These are phyloP conservation scores for Cavia porcellus DNA, from an alignment of 2,113 vertebrate species.

Conservation along the genomic window DNA sequence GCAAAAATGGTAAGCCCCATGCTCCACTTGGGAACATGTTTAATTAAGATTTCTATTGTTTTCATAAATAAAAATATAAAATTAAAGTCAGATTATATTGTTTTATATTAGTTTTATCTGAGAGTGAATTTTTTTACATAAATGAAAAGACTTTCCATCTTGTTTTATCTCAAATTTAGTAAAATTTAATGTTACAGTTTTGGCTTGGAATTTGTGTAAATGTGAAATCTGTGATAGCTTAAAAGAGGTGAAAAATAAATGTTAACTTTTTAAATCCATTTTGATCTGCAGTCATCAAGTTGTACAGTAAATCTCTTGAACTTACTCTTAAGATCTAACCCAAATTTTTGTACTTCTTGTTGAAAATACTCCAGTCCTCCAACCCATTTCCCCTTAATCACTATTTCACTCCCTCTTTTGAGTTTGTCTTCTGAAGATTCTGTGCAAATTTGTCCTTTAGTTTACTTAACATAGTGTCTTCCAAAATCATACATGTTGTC, in stretches of 20 bases:
- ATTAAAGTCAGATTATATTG: constrained; percentile 33
- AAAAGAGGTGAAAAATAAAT: constrained; percentile 26
- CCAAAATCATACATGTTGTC: not conserved
- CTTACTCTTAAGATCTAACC: not conserved
- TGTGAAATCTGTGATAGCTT: not conserved
- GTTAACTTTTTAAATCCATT: not conserved
- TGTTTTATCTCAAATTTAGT: not conserved
- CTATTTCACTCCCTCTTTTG: not conserved
- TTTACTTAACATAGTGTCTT: not conserved
- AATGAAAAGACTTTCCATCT: not conserved
- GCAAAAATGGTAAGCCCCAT: constrained; percentile 97
- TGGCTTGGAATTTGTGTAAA: not conserved
- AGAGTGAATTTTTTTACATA: not conserved
- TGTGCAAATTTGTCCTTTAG: not conserved
- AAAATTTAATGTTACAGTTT: constrained; percentile 23
- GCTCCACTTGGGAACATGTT: constrained; percentile 25
- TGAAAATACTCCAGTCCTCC: not conserved
- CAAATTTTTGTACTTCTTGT: not conserved
- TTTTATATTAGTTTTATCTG: not conserved
- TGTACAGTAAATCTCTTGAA: not conserved
- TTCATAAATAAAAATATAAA: constrained; percentile 53
- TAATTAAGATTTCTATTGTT: constrained; percentile 52
- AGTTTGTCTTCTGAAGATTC: not conserved
- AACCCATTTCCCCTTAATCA: not conserved
- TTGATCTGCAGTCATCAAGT: not conserved